Percentiles rank a stretch among this genome's conserved stretches.
phyloP scores from a whole-genome alignment of 2,113 vertebrate species.

The Cheilinus undulatus region DNA sequence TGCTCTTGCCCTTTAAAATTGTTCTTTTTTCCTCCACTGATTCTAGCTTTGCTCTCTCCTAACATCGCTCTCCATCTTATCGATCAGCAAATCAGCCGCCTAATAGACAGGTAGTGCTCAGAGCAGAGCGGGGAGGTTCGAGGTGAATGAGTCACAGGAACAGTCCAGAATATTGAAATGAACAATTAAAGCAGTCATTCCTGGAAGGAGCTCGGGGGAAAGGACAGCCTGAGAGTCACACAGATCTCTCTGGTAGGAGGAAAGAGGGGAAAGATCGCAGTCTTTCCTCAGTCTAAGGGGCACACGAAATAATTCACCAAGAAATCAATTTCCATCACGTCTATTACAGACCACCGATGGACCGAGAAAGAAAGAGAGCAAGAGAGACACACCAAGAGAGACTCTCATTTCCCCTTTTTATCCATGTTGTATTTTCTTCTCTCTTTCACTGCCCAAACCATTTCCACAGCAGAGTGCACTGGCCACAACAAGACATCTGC shows the following conservation, averaged over 20 bases:
- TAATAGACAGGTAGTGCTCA: slow-evolving; percentile 68
- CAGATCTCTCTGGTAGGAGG: slow-evolving; percentile 17
- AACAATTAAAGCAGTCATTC: slow-evolving; percentile 71
- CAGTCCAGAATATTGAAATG: slow-evolving; percentile 68
- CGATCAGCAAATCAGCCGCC: slow-evolving; percentile 61
- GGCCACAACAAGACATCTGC: slow-evolving; percentile 71
- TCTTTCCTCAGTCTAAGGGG: slow-evolving; percentile 49
- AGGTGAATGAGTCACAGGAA: slow-evolving; percentile 55
- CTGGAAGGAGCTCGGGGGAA: slow-evolving; percentile 15
- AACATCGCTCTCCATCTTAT: slow-evolving; percentile 63
- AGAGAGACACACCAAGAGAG: slow-evolving; percentile 54
- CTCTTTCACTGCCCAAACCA: slow-evolving; percentile 59
- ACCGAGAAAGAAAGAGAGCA: slow-evolving; percentile 47
- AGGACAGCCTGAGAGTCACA: slow-evolving; percentile 41
- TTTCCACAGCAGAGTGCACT: slow-evolving; percentile 67
- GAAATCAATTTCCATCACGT: slow-evolving; percentile 83
- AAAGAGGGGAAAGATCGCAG: slow-evolving; percentile 34
- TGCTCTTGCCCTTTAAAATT: slow-evolving; percentile 49
- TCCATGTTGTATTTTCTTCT: slow-evolving; percentile 55
- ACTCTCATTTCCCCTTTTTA: slow-evolving; percentile 63
- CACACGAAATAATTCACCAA: slow-evolving; percentile 77
- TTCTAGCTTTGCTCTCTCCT: slow-evolving; percentile 41
- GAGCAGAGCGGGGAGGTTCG: slow-evolving; percentile 28
- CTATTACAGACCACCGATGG: slow-evolving; percentile 70
- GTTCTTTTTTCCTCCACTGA: slow-evolving; percentile 35